Conservation (phyloP, 2,113 vertebrate genomes). For the Anser brachyrhynchus region DNA sequence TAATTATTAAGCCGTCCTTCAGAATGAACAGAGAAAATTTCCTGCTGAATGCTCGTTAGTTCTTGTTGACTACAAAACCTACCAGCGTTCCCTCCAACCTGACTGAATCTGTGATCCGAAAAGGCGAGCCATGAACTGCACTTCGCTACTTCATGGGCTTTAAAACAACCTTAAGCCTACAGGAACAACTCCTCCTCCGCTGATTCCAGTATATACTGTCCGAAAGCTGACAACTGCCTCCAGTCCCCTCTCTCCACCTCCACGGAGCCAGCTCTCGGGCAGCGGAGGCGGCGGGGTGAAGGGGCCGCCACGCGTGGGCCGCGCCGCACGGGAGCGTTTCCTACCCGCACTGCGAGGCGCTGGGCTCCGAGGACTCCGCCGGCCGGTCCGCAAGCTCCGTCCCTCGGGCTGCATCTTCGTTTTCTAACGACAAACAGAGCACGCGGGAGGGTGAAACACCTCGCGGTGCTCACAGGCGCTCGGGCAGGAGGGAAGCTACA, state of each 20-base stretch:
- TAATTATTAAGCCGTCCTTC: background rate
- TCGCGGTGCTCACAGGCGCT: background rate
- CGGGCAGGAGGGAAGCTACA: background rate
- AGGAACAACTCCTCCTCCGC: background rate
- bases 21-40: background rate
- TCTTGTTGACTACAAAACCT: background rate
- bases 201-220: rapidly evolving
- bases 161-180: background rate
- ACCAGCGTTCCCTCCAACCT: background rate
- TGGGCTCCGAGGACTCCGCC: slow-evolving; percentile 7
- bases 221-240: background rate
- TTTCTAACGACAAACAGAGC: slow-evolving; percentile 65
- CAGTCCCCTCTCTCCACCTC: background rate
- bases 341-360: slow-evolving; percentile 67
- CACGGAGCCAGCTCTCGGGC: background rate
- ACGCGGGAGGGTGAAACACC: background rate
- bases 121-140: background rate
- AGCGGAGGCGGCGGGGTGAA: background rate
- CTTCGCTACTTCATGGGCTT: background rate
- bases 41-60: background rate
- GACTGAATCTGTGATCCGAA: background rate
- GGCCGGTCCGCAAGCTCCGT: slow-evolving; percentile 12
- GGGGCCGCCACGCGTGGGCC: background rate
- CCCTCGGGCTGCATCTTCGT: slow-evolving; percentile 65
- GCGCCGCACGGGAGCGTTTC: background rate